Evolutionary conservation across 2,888 invertebrate genomes (phyloP), one percentile per base, ranked within the genome.

Genomic region (Dexiosoma caninum): DNA sequence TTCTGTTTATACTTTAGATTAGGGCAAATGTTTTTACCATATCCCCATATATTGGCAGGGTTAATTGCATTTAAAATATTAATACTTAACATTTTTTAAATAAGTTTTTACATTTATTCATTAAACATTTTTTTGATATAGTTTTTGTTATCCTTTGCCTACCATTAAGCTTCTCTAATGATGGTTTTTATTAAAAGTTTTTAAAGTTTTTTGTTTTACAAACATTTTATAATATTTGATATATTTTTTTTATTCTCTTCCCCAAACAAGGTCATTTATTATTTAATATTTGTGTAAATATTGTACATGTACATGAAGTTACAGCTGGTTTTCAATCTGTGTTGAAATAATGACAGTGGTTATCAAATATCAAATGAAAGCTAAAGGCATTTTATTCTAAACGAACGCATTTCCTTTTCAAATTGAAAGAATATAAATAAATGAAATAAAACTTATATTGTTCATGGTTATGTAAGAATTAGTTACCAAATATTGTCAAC

Each of bases 211-310:
- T 35, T n/a, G 19, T 16, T 35, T 21, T 37, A n/a, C 19, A 55
- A 55, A 55, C 55, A 21, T 57, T 57, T 37, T 23, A 57, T 57
- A n/a, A 37, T 37, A 57, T 57, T 57, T 21, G 21, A 57, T 37
- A 21, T 35, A 19, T 37, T 23, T 35, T 57, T 57, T 8, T 57
- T 12, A 37, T 12, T n/a, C 49, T 35, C 37, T n/a, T 21, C 57
- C 8, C 32, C 14, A 10, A 16, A 21, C 57, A 57, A 57, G 57
- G 21, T 21, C 57, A n/a, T 21, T 21, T 37, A 21, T 8, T 21
- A 37, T 23, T 37, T 57, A 21, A 21, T 37, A 21, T 8, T 37
- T 35, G 16, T 21, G 35, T 57, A 57, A 57, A 49, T 37, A n/a
- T n/a, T n/a, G n/a, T 64, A 30, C 12, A 7, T 37, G 49, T 14